Conservation (phyloP, 2,888 invertebrate genomes). For the Listrodromus nycthemerus region DNA sequence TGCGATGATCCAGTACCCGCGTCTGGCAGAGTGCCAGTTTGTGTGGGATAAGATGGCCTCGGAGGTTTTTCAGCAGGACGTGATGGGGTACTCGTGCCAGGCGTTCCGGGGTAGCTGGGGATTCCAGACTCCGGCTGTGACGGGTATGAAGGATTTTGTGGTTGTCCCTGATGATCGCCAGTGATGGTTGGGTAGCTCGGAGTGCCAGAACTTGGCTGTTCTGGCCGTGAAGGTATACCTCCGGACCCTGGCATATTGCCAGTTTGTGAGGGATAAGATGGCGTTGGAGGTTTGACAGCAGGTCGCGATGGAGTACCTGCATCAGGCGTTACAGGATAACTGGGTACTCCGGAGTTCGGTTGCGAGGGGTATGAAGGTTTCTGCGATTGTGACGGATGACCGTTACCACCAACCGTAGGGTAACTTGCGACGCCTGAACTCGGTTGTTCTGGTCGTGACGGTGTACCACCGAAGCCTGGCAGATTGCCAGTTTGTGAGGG, state of each 20-base stretch:
- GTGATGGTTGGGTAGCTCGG: background rate
- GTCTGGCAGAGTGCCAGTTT: background rate
- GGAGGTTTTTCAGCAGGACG: background rate
- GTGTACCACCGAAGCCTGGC: conserved; percentile 26
- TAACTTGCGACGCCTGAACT: conserved; percentile 11
- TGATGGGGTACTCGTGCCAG: background rate
- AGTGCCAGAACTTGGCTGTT: conserved; percentile 56
- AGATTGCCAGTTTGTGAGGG: too few relatives aligned
- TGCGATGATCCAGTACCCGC: conserved; percentile 45
- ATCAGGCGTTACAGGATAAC: conserved; percentile 82
- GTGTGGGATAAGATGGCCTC: background rate
- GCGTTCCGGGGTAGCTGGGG: conserved; percentile 64
- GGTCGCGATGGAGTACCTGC: conserved; percentile 83
- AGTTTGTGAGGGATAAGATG: conserved; percentile 25
- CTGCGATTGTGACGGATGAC: background rate
- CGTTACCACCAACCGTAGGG: too few relatives aligned
- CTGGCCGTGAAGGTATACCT: conserved; percentile 66
- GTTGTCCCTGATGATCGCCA: background rate
- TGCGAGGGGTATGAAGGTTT: conserved; percentile 46
- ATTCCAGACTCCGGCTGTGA: too few relatives aligned
- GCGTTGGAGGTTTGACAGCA: conserved; percentile 81
- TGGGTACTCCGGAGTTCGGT: conserved; percentile 67
- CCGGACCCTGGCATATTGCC: too few relatives aligned
- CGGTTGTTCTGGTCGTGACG: conserved; percentile 69
- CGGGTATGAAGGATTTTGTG: conserved; percentile 50